These are phyloP conservation scores for Botrylloides violaceus DNA, from an alignment of 23 tunicate genomes.

Conservation along the genomic window DNA sequence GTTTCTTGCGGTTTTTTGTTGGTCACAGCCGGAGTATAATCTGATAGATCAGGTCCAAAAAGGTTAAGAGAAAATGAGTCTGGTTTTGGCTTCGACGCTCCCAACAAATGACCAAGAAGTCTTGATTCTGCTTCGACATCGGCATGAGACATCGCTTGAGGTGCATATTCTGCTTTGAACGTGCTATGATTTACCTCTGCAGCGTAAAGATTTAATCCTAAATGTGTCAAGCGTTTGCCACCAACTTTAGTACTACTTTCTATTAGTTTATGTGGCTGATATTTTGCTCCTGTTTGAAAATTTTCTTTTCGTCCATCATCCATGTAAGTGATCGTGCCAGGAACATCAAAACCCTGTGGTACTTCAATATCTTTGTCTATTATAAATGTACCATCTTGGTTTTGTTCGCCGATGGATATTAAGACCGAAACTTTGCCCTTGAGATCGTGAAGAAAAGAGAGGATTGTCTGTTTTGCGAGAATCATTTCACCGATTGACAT, in stretches of 20 bases:
- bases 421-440: constrained; percentile 76
- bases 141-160: background rate
- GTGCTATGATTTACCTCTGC: background rate
- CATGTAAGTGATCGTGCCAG: constrained; percentile 38
- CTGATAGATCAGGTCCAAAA: background rate
- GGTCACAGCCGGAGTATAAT: constrained; percentile 1
- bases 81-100: constrained; percentile 13
- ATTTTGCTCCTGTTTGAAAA: constrained; percentile 39
- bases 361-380: constrained; percentile 33
- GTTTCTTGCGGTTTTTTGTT: background rate
- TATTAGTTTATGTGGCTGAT: background rate
- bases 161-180: background rate
- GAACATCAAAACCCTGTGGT: constrained; percentile 52
- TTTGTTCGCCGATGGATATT: constrained; percentile 41
- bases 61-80: constrained; percentile 25
- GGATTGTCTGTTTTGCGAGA: constrained; percentile 43
- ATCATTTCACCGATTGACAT: constrained; percentile 34
- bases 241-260: constrained; percentile 32
- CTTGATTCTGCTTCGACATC: constrained; percentile 63
- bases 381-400: constrained; percentile 57
- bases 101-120: constrained; percentile 63
- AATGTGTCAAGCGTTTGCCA: constrained; percentile 41
- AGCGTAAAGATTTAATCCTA: constrained; percentile 57
- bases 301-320: constrained; percentile 3
- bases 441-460: constrained; percentile 54